Base-by-base conservation (phyloP, 2,797 vertebrate species). In the Phyllotis vaccarum region DNA sequence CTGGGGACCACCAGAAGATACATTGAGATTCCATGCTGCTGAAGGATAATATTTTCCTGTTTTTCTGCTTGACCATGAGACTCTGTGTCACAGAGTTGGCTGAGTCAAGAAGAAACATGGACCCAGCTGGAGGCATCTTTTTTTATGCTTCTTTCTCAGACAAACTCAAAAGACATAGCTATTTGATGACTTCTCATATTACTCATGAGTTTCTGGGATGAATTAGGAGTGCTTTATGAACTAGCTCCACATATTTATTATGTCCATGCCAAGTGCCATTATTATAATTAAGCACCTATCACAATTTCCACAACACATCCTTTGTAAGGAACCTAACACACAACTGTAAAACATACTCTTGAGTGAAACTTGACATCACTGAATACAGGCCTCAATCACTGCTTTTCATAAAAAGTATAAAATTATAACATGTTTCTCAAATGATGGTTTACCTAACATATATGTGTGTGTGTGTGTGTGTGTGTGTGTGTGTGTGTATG, bases 261-360 rank as follows among this genome's bases (percentile, higher is more conserved):
- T 81, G 87, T 60, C 78, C 37, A 31, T 52, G 85, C 19, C 64
- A 68, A 62, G 85, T 29, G 89, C 81, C 90, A 82, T 66, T 90
- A 22, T 90, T 95, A 80, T 81, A 97, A 96, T 94, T 97, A 97
- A 95, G 21, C 9, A 0, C 16, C 68, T 96, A 6, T 94, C 97
- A 97, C 70, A 13, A 66, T 93, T 98, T 98, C 96, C 52, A 95
- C 96, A 72, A 85, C 60, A 94, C 37, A 81, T 5, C 37, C 8
- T 72, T 94, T 75, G 94, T 97, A 96, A 94, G 95, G 54, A 93
- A 93, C 43, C 92, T 75, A 64, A 93, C 95, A 93, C 2, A 91
- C 40, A 91, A 21, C 6, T 89, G 87, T 54, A 95, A 95, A 97
- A 95, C 90, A 72, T 72, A 89, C 66, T 94, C 97, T 96, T 98